Evolutionary conservation across 2,888 invertebrate species (phyloP).

Genomic region (Nephrotoma flavescens): DNA sequence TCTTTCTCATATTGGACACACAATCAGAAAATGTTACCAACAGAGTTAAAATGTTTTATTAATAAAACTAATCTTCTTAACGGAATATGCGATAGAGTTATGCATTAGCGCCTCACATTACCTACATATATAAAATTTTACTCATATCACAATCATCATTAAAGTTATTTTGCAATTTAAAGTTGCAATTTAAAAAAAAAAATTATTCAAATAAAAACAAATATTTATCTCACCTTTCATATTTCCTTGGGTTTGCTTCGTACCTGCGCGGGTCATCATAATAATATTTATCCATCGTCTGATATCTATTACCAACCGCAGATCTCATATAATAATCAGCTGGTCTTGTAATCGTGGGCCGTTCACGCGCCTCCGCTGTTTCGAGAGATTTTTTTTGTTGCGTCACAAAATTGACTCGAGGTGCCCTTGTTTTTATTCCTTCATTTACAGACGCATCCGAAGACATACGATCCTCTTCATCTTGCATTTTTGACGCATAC

Average conservation of each 20-base stretch:
- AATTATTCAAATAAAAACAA: background rate
- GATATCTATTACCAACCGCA: background rate
- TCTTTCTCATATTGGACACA: too few relatives aligned
- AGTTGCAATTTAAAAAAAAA: background rate
- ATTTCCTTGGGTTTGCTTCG: slow-evolving; percentile 27
- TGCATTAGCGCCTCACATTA: too few relatives aligned
- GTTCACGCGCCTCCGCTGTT: slow-evolving; percentile 10
- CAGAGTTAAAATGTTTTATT: too few relatives aligned
- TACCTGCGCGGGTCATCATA: slow-evolving; percentile 28
- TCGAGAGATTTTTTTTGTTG: slow-evolving; percentile 30
- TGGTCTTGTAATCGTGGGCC: slow-evolving; percentile 15
- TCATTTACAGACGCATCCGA: slow-evolving; percentile 40
- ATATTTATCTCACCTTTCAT: slow-evolving; percentile 23
- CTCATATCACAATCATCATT: too few relatives aligned
- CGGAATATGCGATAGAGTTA: too few relatives aligned
- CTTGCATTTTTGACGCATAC: slow-evolving; percentile 17
- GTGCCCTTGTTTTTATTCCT: slow-evolving; percentile 41
- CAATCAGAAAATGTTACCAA: too few relatives aligned
- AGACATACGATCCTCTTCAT: slow-evolving; percentile 31
- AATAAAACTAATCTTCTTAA: too few relatives aligned
- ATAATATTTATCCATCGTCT: background rate
- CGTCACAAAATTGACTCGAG: slow-evolving; percentile 50
- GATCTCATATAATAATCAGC: background rate
- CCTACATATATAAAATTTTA: too few relatives aligned
- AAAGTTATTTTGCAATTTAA: too few relatives aligned